Evolutionary conservation across 2,888 invertebrate species (phyloP).

Genomic region (Pheosia gnoma): DNA sequence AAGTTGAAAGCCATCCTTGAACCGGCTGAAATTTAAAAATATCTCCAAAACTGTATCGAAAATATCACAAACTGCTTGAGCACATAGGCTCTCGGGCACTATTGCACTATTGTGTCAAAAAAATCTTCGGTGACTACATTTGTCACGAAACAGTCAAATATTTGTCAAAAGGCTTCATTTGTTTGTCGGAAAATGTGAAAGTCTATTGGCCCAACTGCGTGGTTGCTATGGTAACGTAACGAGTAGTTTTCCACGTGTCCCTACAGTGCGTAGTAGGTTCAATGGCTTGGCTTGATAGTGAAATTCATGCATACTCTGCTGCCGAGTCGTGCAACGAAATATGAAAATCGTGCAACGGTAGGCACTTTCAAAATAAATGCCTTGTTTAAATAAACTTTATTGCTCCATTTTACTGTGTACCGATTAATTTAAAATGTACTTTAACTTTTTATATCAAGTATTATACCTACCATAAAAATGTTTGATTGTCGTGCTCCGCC

Average conservation of each 20-base stretch:
- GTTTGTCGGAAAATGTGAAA: slow-evolving; percentile 58
- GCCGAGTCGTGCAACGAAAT: not conserved
- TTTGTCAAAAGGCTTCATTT: slow-evolving; percentile 39
- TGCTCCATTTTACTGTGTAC: not conserved
- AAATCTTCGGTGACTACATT: slow-evolving; percentile 17
- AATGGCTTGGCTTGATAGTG: slow-evolving; percentile 20
- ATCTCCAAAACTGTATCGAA: slow-evolving; percentile 44
- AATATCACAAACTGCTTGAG: slow-evolving; percentile 53
- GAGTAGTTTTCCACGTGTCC: slow-evolving; percentile 36
- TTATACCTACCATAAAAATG: slow-evolving; percentile 8
- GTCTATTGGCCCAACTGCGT: slow-evolving; percentile 73
- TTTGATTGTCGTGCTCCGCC: slow-evolving; percentile 20
- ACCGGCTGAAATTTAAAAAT: slow-evolving; percentile 24
- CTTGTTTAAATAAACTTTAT: slow-evolving; percentile 6
- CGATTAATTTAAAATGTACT: not conserved
- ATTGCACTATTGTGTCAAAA: slow-evolving; percentile 21
- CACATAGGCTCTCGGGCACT: slow-evolving; percentile 11
- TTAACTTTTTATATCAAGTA: not conserved
- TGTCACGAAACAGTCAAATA: slow-evolving; percentile 48
- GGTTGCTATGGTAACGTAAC: slow-evolving; percentile 66
- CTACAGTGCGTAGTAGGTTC: slow-evolving; percentile 29
- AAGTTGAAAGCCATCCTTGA: slow-evolving; percentile 71
- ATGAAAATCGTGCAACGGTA: not conserved
- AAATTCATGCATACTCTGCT: slow-evolving; percentile 22
- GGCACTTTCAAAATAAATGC: slow-evolving; percentile 8